Percentiles rank a stretch among this genome's conserved stretches.
These are phyloP conservation scores for Thalpophila matura DNA, from an alignment of 2,888 invertebrate genomes.

Conservation along the genomic window DNA sequence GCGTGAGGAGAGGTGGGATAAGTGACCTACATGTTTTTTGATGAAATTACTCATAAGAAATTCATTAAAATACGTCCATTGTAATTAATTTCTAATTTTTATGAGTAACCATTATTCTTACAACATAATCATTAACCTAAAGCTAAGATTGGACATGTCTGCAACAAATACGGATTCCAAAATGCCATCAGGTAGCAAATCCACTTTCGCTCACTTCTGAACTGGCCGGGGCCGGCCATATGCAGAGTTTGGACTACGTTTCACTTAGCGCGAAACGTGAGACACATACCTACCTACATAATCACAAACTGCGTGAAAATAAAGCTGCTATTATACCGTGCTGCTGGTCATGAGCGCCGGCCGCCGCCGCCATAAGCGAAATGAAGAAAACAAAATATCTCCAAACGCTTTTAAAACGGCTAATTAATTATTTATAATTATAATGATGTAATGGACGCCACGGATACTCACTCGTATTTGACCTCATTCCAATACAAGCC, in stretches of 20 bases:
- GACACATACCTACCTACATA: too few species aligned
- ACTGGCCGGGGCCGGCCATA: slow-evolving; percentile 68
- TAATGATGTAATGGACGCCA: slow-evolving; percentile 56
- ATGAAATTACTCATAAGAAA: too few species aligned
- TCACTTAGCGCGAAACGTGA: slow-evolving; percentile 58
- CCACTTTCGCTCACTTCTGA: slow-evolving; percentile 81
- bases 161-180: slow-evolving; percentile 29
- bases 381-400: slow-evolving; percentile 50
- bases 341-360: slow-evolving; percentile 49
- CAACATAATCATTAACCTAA: slow-evolving; percentile 3
- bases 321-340: slow-evolving; percentile 47
- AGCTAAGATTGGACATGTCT: slow-evolving; percentile 10
- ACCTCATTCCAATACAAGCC: slow-evolving; percentile 59
- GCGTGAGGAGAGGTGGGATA: too few species aligned
- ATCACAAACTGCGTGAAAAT: slow-evolving; percentile 46
- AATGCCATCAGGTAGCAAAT: slow-evolving; percentile 66
- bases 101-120: neutral
- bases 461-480: slow-evolving; percentile 54
- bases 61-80: too few species aligned
- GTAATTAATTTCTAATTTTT: neutral
- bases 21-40: too few species aligned
- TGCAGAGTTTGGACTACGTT: slow-evolving; percentile 63
- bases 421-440: slow-evolving; percentile 71
- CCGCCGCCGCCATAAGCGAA: too few species aligned
- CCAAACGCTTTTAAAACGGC: slow-evolving; percentile 56